Evolutionary conservation across 2,113 vertebrate species (phyloP).

Genomic region (Synchiropus splendidus): DNA sequence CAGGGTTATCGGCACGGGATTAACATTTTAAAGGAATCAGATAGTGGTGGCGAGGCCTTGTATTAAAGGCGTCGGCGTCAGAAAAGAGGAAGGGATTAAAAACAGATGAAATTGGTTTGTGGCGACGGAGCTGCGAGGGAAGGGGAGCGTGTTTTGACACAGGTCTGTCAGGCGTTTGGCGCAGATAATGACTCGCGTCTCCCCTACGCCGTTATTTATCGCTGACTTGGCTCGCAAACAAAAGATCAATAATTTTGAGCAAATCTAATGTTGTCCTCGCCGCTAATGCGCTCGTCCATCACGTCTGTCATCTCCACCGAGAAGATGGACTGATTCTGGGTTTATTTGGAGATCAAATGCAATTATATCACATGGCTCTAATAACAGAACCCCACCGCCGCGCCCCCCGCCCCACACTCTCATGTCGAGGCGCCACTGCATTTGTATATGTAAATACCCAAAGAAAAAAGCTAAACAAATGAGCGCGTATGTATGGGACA

Average conservation of each 20-base stretch:
- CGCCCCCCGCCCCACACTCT: background rate
- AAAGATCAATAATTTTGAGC: constrained; percentile 82
- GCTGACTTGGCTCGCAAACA: constrained; percentile 75
- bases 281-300: constrained; percentile 76
- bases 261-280: constrained; percentile 76
- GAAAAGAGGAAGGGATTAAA: constrained; percentile 69
- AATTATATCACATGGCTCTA: constrained; percentile 71
- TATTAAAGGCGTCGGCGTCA: constrained; percentile 55
- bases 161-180: constrained; percentile 70
- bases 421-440: background rate
- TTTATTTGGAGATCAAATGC: constrained; percentile 75
- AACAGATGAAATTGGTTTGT: constrained; percentile 63
- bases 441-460: constrained; percentile 46
- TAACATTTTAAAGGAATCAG: constrained; percentile 73
- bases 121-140: constrained; percentile 38
- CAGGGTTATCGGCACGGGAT: constrained; percentile 68
- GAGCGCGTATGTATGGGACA: constrained; percentile 61
- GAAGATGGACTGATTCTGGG: constrained; percentile 70
- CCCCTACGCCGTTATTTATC: constrained; percentile 72
- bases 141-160: constrained; percentile 63
- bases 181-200: constrained; percentile 75
- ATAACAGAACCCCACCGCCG: constrained; percentile 43
- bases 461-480: constrained; percentile 57
- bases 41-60: constrained; percentile 64
- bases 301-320: constrained; percentile 67